Evolutionary conservation across 2,888 invertebrate species (phyloP), one percentile per base, ranked within the genome.

Genomic region (Drosophila longiperda): DNA sequence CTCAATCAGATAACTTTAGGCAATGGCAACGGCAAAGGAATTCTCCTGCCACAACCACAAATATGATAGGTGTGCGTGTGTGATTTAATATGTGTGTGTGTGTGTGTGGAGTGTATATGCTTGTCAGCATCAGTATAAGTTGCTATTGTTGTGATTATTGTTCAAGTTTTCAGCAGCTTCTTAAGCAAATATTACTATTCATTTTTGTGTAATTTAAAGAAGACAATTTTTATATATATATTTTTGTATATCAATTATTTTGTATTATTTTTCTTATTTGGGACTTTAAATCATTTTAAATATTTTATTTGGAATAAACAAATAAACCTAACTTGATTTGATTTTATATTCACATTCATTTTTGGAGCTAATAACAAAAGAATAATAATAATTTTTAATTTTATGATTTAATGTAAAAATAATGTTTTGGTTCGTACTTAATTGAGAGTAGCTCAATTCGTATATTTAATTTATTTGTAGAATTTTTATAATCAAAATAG

Each of bases 1-100:
- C 92, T 92, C 92, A 92, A 92, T 92, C 92, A 91, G 93, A 92
- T 93, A 93, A 90, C 83, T 85, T 83, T 80, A 80, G 75, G 59
- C 59, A 66, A 53, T 17, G 42, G 40, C 60, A 61, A 55, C 26
- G 52, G 26, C 71, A 71, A 84, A 90, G 90, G 83, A 89, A 90
- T 90, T 81, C 76, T 58, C 65, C 53, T 80, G 71, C 89, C 79
- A 64, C 76, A 87, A 68, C 75, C 79, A 65, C 76, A 85, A 83
- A 83, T 82, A 75, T 79, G 66, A 83, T 69, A 80, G 60, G 66
- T 80, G 66, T 60, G 52, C 42, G 29, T 17, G 66, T 60, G 52
- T 38, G 29, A 15, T 9, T 59, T 29, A 33, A n/a, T 54, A 38
- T 34, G 23, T 42, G 33, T n/a, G 34, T 63, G 11, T 23, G 29